Evolutionary conservation across 53 echinoderm and acorn worm genomes (phyloP).

Genomic region (Echinometra lucunter): DNA sequence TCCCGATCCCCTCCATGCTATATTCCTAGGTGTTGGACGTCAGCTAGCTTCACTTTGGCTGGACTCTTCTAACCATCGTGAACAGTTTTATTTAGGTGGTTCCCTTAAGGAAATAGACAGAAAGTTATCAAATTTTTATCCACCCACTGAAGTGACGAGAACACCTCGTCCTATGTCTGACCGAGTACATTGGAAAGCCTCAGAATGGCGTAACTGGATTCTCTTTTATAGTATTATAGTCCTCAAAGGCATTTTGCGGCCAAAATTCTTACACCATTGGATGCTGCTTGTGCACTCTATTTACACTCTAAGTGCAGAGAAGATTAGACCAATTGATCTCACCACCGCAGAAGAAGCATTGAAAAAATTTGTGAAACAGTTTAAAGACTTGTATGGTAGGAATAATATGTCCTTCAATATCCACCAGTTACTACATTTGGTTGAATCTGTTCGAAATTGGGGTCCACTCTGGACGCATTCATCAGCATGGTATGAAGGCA

Average conservation of each 20-base stretch:
- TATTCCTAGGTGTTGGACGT: slow-evolving; percentile 11
- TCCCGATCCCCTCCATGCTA: slow-evolving; percentile 3
- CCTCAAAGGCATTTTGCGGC: slow-evolving; percentile 28
- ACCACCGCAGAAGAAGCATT: not conserved
- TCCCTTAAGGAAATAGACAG: slow-evolving; percentile 21
- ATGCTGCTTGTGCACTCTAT: slow-evolving; percentile 22
- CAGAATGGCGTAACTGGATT: slow-evolving; percentile 40
- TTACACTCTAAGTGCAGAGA: slow-evolving; percentile 33
- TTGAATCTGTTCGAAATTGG: slow-evolving; percentile 26
- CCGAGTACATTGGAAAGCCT: slow-evolving; percentile 38
- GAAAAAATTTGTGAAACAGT: slow-evolving; percentile 7
- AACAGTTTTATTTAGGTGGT: slow-evolving; percentile 46
- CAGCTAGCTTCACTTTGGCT: slow-evolving; percentile 10
- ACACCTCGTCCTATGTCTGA: slow-evolving; percentile 33
- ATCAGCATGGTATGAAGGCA: slow-evolving; percentile 29
- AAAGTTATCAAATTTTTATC: slow-evolving; percentile 25
- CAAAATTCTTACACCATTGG: slow-evolving; percentile 46
- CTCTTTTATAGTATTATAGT: slow-evolving; percentile 16
- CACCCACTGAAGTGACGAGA: slow-evolving; percentile 22
- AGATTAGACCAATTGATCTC: not conserved
- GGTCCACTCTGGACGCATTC: slow-evolving; percentile 40
- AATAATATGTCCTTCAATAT: slow-evolving; percentile 51
- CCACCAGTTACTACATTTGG: slow-evolving; percentile 34
- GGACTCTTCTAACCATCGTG: slow-evolving; percentile 10
- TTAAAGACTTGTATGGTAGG: slow-evolving; percentile 10